Base-by-base conservation (phyloP, 1,140 invertebrate species). In the Acromyrmex heyeri region DNA sequence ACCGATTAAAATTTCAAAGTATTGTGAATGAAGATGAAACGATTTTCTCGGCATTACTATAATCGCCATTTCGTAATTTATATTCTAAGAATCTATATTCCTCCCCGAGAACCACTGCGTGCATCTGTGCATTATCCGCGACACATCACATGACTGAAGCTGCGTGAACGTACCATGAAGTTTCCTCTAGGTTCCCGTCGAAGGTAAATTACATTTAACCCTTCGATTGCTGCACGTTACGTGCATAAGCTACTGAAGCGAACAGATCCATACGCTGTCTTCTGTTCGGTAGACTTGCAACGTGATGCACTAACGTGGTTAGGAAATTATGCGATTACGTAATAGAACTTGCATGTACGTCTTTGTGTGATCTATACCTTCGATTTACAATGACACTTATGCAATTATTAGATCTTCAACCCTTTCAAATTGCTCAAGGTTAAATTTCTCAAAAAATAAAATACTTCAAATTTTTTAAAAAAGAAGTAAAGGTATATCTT, bases 141-240 rank as follows among this genome's bases (percentile, higher is more conserved):
- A 38, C 53, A 38, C 57, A 61, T 76, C 34, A 48, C 57, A 27
- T 18, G 57, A 16, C 59, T 38, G 53, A 75, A 75, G 34, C 72
- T 61, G 55, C 73, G 53, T 59, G 72, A 73, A 75, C n/a, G 72
- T 75, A 76, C 57, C 14, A 38, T 77, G 59, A 77, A 77, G 57
- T 61, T 77, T 77, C 57, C 57, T 77, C 57, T 44, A 61, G 73
- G 73, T 61, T 76, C 34, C 21, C 57, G 57, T 77, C 75, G 57
- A 77, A 61, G 57, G 75, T 77, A 77, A 77, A 77, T 77, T 77
- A 77, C 75, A 61, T 77, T 77, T 62, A 77, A 77, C 57, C 57
- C 75, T 77, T 77, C 75, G 75, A 77, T 77, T 77, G 57, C 75
- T 44, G 73, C 73, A 61, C 75, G 75, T 77, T 77, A 77, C 34